Base-by-base conservation (phyloP, 2,113 vertebrate genomes). In the Scolopax mira region DNA sequence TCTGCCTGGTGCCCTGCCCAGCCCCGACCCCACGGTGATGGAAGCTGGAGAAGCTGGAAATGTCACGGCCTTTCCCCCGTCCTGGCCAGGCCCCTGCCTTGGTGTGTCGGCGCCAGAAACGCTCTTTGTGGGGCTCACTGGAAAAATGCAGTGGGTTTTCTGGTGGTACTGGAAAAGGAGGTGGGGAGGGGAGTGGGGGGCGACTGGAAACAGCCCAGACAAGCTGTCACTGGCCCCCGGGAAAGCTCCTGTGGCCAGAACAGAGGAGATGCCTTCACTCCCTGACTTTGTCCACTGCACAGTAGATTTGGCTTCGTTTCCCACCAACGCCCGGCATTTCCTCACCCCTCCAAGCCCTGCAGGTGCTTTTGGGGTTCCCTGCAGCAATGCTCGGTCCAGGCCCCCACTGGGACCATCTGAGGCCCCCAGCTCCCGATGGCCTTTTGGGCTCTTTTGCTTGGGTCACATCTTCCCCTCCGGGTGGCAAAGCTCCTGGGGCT, bases 171-270 rank as follows among this genome's bases (percentile, higher is more conserved):
- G 79, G 60, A 37, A n/a, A 55, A 46, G 18, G 41, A 14, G 41
- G 41, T 15, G 44, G 51, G 77, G 48, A n/a, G n/a, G n/a, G n/a
- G n/a, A n/a, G n/a, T n/a, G 67, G 42, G 42, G 44, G 5, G 3
- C 22, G 23, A 44, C 14, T 92, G 82, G 82, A 65, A 85, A 5
- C 0, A 4, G 39, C 52, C 61, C 73, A 25, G 61, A 4, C 37
- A 0, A 3, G 9, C 42, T 10, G 15, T 5, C 13, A 0, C 55
- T 7, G 33, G 37, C 18, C 30, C 60, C 44, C 0, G 1, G n/a
- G 5, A 11, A 4, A 41, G 30, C 54, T 70, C 16, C 54, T 51
- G 19, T 0, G 2, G 14, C 37, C 5, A 0, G 37, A 57, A 49
- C 0, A 0, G 41, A 30, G 42, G 18, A 65, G 18, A 42, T 2